Percentiles rank a stretch among this genome's conserved stretches.
Conservation (phyloP, 1,140 invertebrate species). For the Hycleus phaleratus region DNA sequence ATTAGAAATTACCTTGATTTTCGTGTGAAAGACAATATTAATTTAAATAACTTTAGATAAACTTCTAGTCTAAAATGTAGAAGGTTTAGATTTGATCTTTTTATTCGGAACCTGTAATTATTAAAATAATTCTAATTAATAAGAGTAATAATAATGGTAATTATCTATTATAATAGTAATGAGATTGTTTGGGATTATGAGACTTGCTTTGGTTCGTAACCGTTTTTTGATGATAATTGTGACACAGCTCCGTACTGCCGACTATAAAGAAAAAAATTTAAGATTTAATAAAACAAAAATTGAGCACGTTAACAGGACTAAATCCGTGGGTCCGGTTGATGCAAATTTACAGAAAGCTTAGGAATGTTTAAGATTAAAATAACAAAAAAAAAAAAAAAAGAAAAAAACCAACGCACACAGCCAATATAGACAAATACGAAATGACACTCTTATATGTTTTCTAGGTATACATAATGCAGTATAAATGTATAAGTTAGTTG, state of each 20-base stretch:
- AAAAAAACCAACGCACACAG: constrained; percentile 26
- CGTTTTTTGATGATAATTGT: constrained; percentile 17
- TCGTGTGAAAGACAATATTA: constrained; percentile 21
- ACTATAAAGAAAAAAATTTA: background rate
- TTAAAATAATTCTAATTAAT: too few relatives aligned
- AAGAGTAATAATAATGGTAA: too few relatives aligned
- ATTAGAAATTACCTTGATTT: background rate
- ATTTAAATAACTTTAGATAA: background rate
- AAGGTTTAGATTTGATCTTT: too few relatives aligned
- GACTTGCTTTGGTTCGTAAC: background rate
- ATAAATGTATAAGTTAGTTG: background rate
- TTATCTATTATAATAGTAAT: too few relatives aligned
- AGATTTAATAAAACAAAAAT: too few relatives aligned
- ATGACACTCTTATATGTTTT: constrained; percentile 20
- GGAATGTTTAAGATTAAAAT: constrained; percentile 8
- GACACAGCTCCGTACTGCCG: constrained; percentile 26
- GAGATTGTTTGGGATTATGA: background rate
- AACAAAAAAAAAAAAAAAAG: too few relatives aligned
- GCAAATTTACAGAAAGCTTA: constrained; percentile 13
- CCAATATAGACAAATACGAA: constrained; percentile 32
- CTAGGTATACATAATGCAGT: constrained; percentile 11
- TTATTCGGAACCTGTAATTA: too few relatives aligned
- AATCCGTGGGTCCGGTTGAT: background rate
- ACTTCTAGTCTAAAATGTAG: too few relatives aligned
- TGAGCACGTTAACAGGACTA: background rate